Evolutionary conservation across 2,113 vertebrate genomes (phyloP), one percentile per base, ranked within the genome.

Genomic region (Thomomys bottae): DNA sequence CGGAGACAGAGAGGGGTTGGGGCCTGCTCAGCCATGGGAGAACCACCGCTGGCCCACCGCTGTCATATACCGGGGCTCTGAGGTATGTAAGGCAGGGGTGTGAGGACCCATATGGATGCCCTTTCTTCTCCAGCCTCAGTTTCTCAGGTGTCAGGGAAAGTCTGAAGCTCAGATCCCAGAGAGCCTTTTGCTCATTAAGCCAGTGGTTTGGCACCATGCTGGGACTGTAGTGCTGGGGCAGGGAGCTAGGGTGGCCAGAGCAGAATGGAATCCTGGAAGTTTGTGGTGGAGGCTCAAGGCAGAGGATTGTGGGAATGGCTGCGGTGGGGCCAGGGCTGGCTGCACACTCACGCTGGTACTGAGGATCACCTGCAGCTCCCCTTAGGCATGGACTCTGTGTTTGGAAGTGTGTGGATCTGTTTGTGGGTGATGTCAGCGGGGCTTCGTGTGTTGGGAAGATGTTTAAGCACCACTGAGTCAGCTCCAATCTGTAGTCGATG

Each of bases 51-150:
- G 86, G 63, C 63, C 10, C 61, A 64, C 95, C 1, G 98, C 98
- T 0, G 91, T 98, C 80, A 98, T 99, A 94, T 95, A 97, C 89
- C 98, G 97, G 90, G 98, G 98, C 86, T 96, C 97, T 90, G 98
- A 98, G 98, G 99, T 99, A 97, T 81, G 63, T 12, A 15, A 15
- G 36, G 54, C 7, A 54, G 49, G 59, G 5, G n/a, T 12, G 63
- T 17, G 20, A 17, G 78, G 87, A 15, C 49, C 14, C 14, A 15
- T 54, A 15, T 54, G 49, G 49, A 54, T 54, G 49, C 49, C 49
- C 14, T 54, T 54, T 54, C 17, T 26, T 63, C 17, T 57, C 11
- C 1, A 4, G 38, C 32, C 36, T 83, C 63, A 49, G 64, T 49
- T 84, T 49, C 71, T 8, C 54, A 15, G 2, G 6, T 24, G 11